Percentiles rank a stretch among this genome's conserved stretches.
Evolutionary conservation across 2,888 invertebrate genomes (phyloP).

Genomic region (Drosophila helvetica): DNA sequence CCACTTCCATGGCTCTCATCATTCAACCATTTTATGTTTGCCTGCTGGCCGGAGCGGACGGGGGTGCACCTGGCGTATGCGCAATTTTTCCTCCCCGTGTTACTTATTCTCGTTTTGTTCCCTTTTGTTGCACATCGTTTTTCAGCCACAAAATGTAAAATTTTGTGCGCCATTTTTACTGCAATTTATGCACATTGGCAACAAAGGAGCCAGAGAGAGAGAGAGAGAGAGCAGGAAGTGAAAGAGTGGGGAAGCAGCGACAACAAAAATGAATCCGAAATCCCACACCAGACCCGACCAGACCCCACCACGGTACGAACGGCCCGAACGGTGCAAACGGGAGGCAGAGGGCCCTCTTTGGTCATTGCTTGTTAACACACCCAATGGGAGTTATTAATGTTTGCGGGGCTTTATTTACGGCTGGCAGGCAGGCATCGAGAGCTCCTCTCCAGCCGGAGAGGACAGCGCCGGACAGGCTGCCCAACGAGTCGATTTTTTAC

Average conservation of each 20-base stretch:
- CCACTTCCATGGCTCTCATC: conserved; percentile 11
- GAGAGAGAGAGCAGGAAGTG: neutral
- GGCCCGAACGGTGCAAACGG: neutral
- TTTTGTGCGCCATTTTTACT: conserved; percentile 66
- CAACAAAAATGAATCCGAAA: conserved; percentile 41
- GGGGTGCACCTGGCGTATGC: conserved; percentile 72
- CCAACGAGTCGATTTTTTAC: conserved; percentile 73
- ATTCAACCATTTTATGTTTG: conserved; percentile 39
- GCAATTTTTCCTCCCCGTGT: conserved; percentile 66
- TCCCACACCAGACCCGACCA: conserved; percentile 47
- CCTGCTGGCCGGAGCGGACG: neutral
- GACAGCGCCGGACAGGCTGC: conserved; percentile 16
- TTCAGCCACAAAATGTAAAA: conserved; percentile 54
- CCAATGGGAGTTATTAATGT: conserved; percentile 80
- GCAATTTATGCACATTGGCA: conserved; percentile 68
- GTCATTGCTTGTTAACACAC: conserved; percentile 81
- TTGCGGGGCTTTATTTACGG: conserved; percentile 73
- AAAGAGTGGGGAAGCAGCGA: neutral
- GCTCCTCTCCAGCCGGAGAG: conserved; percentile 24
- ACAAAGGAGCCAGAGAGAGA: conserved; percentile 10
- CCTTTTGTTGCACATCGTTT: conserved; percentile 74
- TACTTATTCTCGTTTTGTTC: conserved; percentile 30
- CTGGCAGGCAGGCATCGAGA: conserved; percentile 36
- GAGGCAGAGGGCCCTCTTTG: conserved; percentile 55
- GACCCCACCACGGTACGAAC: neutral